Evolutionary conservation across 2,888 invertebrate genomes (phyloP), one percentile per base, ranked within the genome.

Genomic region (Pediacus dermestoides): DNA sequence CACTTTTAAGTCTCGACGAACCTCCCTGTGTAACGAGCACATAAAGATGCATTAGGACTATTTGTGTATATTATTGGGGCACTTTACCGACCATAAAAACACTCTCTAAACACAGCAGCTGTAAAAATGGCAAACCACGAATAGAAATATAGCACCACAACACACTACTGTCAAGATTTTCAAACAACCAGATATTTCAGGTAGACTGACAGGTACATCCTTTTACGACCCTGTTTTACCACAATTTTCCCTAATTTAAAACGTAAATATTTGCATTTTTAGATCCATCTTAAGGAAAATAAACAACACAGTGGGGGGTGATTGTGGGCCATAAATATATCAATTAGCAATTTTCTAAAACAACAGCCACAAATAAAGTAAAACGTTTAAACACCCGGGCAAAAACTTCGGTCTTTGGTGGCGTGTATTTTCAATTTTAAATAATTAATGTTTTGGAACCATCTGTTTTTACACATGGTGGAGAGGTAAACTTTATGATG

Each of bases 1-100:
- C 34, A 38, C 48, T 44, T 49, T 50, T 54, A 47, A 49, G 48
- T 46, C 42, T 43, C 42, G 42, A 44, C 46, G 47, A 50, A 53
- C 44, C 43, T 48, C 28, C 32, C 33, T 38, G 41, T 50, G 48
- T 50, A 52, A 53, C 50, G 44, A 51, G 46, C 46, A 42, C 48
- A 58, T 61, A 60, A 62, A 61, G 54, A 57, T 56, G 55, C 55
- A 57, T 59, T 58, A 52, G 52, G 52, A 57, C 55, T 57, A 55
- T 57, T 60, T 58, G 55, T 58, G 58, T 58, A 53, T 53, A 60
- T 57, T 58, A 58, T 56, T 57, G 49, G 50, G 53, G 51, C 49
- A 52, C 52, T 59, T 56, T 49, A 47, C 50, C 40, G 47, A 42
- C 50, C 45, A 47, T 58, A 54, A 58, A 58, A 58, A 47, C 50